Evolutionary conservation across 1,140 invertebrate species (phyloP).

Genomic region (Wasmannia auropunctata): DNA sequence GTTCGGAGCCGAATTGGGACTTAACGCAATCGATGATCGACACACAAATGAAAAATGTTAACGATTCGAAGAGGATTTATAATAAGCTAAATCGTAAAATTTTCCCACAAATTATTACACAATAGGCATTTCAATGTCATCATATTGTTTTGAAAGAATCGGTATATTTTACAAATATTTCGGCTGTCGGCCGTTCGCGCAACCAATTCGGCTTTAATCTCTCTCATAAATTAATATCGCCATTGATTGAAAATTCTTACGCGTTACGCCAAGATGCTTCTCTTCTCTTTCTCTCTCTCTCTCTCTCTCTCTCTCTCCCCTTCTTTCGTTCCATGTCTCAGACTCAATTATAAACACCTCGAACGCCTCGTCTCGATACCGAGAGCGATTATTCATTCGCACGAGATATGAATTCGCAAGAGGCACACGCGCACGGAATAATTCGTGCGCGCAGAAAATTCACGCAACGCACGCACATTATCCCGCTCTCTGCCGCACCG

Average conservation of each 20-base stretch:
- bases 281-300: not conserved
- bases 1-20: not conserved
- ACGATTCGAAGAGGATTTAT: not conserved
- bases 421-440: constrained; percentile 58
- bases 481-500: constrained; percentile 16
- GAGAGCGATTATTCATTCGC: constrained; percentile 65
- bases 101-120: not conserved
- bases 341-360: constrained; percentile 51
- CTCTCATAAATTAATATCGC: constrained; percentile 30
- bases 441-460: constrained; percentile 60
- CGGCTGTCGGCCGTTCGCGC: not conserved
- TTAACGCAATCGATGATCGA: not conserved
- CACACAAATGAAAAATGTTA: not conserved
- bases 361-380: constrained; percentile 30
- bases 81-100: not conserved
- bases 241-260: constrained; percentile 47
- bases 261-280: constrained; percentile 25
- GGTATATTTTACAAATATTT: not conserved
- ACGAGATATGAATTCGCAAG: constrained; percentile 57
- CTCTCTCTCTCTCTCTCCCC: not conserved
- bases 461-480: constrained; percentile 66
- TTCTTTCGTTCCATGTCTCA: not conserved
- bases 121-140: not conserved
- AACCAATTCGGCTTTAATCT: not conserved
- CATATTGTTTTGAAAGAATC: not conserved